Percentiles rank a stretch among this genome's conserved stretches.
Evolutionary conservation across 1,140 invertebrate species (phyloP).

Genomic region (Apocrypta bakeri): DNA sequence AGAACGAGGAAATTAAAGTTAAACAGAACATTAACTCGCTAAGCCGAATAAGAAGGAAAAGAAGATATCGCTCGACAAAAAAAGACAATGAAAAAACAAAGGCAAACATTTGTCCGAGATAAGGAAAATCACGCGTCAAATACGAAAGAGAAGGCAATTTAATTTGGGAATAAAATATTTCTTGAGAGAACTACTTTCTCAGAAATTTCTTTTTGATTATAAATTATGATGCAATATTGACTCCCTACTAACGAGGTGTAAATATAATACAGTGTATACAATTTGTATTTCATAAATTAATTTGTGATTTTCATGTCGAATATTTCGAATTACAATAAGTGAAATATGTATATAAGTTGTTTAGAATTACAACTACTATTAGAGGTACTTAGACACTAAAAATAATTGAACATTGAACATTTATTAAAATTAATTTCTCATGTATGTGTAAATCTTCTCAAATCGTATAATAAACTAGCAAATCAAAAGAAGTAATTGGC

Average conservation of each 20-base stretch:
- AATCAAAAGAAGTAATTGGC: background rate
- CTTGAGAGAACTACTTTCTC: background rate
- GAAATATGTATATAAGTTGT: too few species aligned
- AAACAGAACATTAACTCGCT: conserved; percentile 37
- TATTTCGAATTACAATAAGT: too few species aligned
- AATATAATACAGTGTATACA: background rate
- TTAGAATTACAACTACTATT: too few species aligned
- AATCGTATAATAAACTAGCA: background rate
- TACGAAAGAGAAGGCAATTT: background rate
- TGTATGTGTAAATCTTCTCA: background rate
- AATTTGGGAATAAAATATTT: background rate
- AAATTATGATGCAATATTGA: background rate
- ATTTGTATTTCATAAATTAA: background rate
- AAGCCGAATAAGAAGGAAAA: conserved; percentile 14
- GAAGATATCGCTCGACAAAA: background rate
- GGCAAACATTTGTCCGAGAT: conserved; percentile 1
- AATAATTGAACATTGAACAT: background rate
- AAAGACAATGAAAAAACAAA: background rate
- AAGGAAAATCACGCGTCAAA: background rate
- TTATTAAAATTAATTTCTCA: background rate
- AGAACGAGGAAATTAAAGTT: conserved; percentile 42
- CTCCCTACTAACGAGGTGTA: background rate
- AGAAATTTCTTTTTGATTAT: background rate
- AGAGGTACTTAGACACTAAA: too few species aligned
- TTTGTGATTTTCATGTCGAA: too few species aligned